Conservation (phyloP, 53 echinoderm and acorn worm species). For the Crossaster papposus region DNA sequence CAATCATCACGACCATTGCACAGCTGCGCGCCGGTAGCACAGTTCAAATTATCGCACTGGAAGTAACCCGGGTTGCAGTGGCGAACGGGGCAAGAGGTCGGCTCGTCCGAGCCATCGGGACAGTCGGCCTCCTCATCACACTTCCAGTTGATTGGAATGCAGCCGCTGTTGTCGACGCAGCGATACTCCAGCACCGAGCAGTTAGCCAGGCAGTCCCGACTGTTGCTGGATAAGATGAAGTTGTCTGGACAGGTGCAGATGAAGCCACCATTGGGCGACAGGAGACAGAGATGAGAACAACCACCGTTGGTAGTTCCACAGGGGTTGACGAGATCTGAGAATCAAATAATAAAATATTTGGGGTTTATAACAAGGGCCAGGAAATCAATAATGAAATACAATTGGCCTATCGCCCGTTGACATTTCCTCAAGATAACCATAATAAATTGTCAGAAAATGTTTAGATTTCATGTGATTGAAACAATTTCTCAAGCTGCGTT, state of each 20-base stretch:
- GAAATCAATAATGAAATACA: background rate
- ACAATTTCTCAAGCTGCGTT: too few relatives aligned
- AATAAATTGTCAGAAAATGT: too few relatives aligned
- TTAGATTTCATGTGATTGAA: too few relatives aligned
- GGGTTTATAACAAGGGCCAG: background rate
- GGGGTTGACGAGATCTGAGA: slow-evolving; percentile 74
- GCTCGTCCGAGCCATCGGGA: slow-evolving; percentile 70
- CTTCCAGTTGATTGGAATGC: slow-evolving; percentile 61
- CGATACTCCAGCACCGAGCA: slow-evolving; percentile 66
- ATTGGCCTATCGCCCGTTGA: too few relatives aligned
- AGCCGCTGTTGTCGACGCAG: slow-evolving; percentile 59
- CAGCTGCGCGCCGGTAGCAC: slow-evolving; percentile 55
- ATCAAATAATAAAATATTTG: background rate
- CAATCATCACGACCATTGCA: slow-evolving; percentile 72
- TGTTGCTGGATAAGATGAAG: slow-evolving; percentile 45
- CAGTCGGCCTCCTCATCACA: slow-evolving; percentile 90
- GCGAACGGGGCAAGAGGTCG: slow-evolving; percentile 68
- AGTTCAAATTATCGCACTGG: slow-evolving; percentile 50
- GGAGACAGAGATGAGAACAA: slow-evolving; percentile 90
- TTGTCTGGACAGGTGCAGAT: slow-evolving; percentile 90
- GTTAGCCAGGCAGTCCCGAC: slow-evolving; percentile 66
- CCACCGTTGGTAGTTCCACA: slow-evolving; percentile 83
- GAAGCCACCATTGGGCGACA: slow-evolving; percentile 61
- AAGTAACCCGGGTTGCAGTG: slow-evolving; percentile 85
- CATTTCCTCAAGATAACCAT: too few relatives aligned